A percentile compares a stretch with the other conserved stretches of the same genome.
phyloP scores from a whole-genome alignment of 2,113 vertebrate genomes.

The Platanista minor region DNA sequence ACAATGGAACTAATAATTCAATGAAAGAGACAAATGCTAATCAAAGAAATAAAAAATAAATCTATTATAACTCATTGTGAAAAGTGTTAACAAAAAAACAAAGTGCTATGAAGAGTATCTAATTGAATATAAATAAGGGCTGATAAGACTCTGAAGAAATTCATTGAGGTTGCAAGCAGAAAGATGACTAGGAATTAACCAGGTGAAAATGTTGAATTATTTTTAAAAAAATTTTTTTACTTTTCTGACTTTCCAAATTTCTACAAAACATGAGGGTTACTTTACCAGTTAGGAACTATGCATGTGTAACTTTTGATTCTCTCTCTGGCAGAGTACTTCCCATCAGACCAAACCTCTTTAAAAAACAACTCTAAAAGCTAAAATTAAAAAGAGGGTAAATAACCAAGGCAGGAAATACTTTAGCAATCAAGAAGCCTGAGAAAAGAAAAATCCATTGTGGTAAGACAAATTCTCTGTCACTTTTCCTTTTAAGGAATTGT shows the following conservation, averaged over 20 bases:
- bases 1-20: background rate
- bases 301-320: background rate
- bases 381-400: background rate
- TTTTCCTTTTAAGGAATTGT: background rate
- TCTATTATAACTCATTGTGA: background rate
- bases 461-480: background rate
- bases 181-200: background rate
- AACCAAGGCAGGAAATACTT: background rate
- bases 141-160: background rate
- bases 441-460: background rate
- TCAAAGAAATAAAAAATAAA: constrained; percentile 35
- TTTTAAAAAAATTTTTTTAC: background rate
- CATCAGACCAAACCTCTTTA: background rate
- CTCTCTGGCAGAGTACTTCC: background rate
- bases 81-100: background rate
- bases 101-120: background rate
- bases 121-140: background rate
- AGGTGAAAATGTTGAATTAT: background rate
- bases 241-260: background rate
- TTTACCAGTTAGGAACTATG: background rate
- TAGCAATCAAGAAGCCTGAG: background rate
- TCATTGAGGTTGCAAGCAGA: background rate
- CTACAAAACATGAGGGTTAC: background rate
- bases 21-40: background rate
- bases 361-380: background rate